Evolutionary conservation across 2,113 vertebrate species (phyloP).

Genomic region (Galeopterus variegatus): DNA sequence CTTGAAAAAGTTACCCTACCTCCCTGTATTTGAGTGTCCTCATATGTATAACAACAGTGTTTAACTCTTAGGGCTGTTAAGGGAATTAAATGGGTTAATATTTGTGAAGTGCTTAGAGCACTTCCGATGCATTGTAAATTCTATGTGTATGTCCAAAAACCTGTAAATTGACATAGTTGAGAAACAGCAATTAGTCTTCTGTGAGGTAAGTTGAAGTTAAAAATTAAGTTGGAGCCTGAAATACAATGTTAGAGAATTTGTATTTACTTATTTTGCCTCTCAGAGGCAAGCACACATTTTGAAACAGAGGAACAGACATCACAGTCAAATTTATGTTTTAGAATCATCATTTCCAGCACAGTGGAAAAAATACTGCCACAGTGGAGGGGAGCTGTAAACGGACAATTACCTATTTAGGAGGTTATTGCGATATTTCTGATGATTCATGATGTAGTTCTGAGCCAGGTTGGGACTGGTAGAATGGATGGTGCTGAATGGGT

Average conservation of each 20-base stretch:
- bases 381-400: background rate
- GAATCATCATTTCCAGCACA: background rate
- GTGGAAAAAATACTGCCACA: background rate
- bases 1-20: background rate
- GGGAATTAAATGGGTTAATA: background rate
- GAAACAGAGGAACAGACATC: background rate
- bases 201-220: background rate
- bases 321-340: background rate
- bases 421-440: background rate
- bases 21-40: background rate
- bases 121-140: background rate
- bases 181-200: background rate
- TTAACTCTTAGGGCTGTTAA: background rate
- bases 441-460: background rate
- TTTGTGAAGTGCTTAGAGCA: background rate
- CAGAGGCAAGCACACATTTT: background rate
- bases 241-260: background rate
- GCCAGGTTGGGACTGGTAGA: background rate
- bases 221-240: background rate
- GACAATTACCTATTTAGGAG: background rate
- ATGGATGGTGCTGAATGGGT: background rate
- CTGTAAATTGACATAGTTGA: background rate
- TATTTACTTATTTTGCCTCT: slow-evolving; percentile 33
- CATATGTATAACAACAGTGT: background rate
- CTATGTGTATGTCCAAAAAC: background rate